Base-by-base conservation (phyloP, 2,113 vertebrate species). In the Atlantisia rogersi region DNA sequence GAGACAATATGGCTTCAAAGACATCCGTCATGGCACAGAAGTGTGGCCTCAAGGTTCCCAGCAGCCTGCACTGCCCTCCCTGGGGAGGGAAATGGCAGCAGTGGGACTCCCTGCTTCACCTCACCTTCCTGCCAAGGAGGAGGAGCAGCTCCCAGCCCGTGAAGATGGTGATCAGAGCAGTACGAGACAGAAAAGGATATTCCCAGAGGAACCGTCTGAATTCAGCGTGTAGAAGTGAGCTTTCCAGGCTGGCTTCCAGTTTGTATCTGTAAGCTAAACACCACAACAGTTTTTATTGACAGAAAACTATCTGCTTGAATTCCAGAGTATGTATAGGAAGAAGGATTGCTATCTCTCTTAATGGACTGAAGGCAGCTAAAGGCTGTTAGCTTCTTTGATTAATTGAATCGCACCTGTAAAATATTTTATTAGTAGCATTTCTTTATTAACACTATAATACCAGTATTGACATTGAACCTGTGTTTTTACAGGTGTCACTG, bases 91-190 rank as follows among this genome's bases (percentile, higher is more conserved):
- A 71, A 29, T 18, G 39, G 40, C 5, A 3, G 13, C 0, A 0
- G 17, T 82, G 42, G 35, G 22, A 32, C 53, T 73, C 15, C 7
- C 28, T 80, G 32, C 67, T 18, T 80, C n/a, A 24, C 19, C 37
- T 70, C 14, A 48, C 18, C n/a, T 71, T 18, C 11, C 21, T 22
- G 12, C 32, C 10, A 6, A 65, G 29, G 19, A 87, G 60, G 28
- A 86, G 10, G 15, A 88, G 17, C 60, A 78, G 40, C 8, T 71
- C n/a, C 10, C 3, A 3, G 21, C 18, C 31, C 7, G 79, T 76
- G 32, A 96, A 97, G 79, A 75, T 52, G 46, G 63, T 62, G 58
- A 96, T 40, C 19, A 63, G 64, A 92, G 83, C 46, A 82, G 88
- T 75, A 93, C 6, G 12, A 97, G 52, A 95, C 44, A 90, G 68